Evolutionary conservation across 2,888 invertebrate genomes (phyloP).

Genomic region (Xylota segnis): DNA sequence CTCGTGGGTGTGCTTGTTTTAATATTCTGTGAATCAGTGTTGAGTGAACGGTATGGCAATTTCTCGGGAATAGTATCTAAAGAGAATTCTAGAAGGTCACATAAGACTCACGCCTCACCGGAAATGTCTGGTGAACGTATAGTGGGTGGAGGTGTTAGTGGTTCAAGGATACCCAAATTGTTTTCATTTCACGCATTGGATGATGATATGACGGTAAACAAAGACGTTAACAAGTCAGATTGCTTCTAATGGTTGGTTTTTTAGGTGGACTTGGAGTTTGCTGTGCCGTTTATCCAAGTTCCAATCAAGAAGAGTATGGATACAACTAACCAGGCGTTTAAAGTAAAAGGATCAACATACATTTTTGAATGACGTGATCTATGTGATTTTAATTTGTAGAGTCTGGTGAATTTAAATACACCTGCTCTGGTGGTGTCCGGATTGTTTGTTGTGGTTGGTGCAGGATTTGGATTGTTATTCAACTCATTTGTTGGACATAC

Average conservation of each 20-base stretch:
- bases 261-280: slow-evolving; percentile 87
- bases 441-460: slow-evolving; percentile 85
- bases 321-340: slow-evolving; percentile 78
- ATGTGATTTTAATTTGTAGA: slow-evolving; percentile 71
- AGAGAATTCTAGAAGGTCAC: slow-evolving; percentile 17
- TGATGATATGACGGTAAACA: slow-evolving; percentile 79
- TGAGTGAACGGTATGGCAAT: slow-evolving; percentile 50
- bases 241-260: slow-evolving; percentile 32
- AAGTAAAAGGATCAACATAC: slow-evolving; percentile 39
- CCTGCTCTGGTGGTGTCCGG: slow-evolving; percentile 86
- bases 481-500: slow-evolving; percentile 60
- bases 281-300: slow-evolving; percentile 87
- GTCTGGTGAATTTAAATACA: slow-evolving; percentile 86
- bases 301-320: slow-evolving; percentile 85
- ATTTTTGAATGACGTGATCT: neutral
- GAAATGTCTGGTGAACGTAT: neutral
- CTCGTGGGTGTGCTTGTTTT: slow-evolving; percentile 31
- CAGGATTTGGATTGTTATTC: slow-evolving; percentile 77
- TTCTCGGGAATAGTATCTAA: slow-evolving; percentile 23
- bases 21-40: slow-evolving; percentile 39
- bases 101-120: slow-evolving; percentile 15
- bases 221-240: neutral
- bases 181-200: slow-evolving; percentile 79
- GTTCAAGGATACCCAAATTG: slow-evolving; percentile 57
- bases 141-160: neutral